Conservation (phyloP, 2,888 invertebrate genomes). For the Cylloceria caligata region DNA sequence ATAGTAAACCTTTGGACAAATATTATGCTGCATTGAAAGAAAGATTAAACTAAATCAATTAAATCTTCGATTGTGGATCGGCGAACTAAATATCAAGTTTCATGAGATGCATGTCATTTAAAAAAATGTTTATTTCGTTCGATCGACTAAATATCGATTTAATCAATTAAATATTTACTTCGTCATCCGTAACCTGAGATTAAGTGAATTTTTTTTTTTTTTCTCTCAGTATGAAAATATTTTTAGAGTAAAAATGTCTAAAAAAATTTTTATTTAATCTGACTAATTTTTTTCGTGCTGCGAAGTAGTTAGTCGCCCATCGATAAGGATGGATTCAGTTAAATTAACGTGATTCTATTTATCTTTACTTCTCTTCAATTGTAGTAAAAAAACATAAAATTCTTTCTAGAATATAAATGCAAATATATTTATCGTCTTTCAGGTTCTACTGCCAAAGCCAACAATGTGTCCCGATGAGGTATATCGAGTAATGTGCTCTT, state of each 20-base stretch:
- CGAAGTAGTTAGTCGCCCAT: background rate
- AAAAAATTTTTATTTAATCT: no score
- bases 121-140: no score
- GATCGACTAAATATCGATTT: no score
- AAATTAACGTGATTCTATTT: background rate
- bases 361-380: background rate
- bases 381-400: background rate
- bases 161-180: no score
- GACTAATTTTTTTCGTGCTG: background rate
- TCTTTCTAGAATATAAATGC: background rate
- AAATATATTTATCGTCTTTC: slow-evolving; percentile 55
- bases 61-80: no score
- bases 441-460: slow-evolving; percentile 90
- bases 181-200: no score
- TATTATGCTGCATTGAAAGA: background rate
- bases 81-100: no score
- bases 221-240: no score
- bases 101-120: no score
- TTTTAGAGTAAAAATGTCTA: no score
- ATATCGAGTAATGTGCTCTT: slow-evolving; percentile 91
- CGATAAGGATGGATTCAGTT: background rate
- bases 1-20: background rate
- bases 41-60: no score
- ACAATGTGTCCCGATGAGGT: slow-evolving; percentile 91
- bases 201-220: no score